Evolutionary conservation across 2,113 vertebrate species (phyloP).

Genomic region (Gobio gobio): DNA sequence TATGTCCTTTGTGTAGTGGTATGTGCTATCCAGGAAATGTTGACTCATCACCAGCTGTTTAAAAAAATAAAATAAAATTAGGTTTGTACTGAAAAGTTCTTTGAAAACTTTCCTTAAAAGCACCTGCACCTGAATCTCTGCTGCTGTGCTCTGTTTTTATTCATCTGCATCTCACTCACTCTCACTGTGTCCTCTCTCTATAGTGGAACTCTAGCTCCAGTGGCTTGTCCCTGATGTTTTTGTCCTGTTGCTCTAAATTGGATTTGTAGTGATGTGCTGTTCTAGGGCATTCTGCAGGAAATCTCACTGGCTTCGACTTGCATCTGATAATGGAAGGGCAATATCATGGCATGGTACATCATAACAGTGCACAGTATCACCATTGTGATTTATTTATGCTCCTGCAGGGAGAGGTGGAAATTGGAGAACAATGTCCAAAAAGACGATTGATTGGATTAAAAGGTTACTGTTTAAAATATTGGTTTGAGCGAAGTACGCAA

Average conservation of each 20-base stretch:
- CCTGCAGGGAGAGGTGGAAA: not conserved
- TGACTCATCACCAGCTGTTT: conserved; percentile 12
- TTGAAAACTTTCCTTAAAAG: not conserved
- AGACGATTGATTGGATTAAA: not conserved
- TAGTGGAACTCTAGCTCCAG: not conserved
- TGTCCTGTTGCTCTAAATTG: conserved; percentile 16
- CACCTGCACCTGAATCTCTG: not conserved
- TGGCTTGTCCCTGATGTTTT: not conserved
- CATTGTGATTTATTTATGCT: not conserved
- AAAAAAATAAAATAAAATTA: not conserved
- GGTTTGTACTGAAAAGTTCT: not conserved
- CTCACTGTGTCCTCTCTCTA: not conserved
- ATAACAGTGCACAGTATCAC: not conserved
- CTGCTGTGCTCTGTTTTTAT: not conserved
- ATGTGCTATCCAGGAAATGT: not conserved
- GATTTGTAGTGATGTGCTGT: not conserved
- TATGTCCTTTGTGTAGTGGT: not conserved
- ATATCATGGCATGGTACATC: not conserved
- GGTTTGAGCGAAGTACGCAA: not conserved
- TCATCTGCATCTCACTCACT: not conserved
- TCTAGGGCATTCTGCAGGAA: not conserved
- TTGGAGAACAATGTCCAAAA: not conserved
- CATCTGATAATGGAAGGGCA: not conserved
- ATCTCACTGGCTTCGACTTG: not conserved
- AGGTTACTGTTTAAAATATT: not conserved